These are phyloP conservation scores for Pseudeuparius sepicola DNA, from an alignment of 2,888 invertebrate genomes.

Conservation along the genomic window DNA sequence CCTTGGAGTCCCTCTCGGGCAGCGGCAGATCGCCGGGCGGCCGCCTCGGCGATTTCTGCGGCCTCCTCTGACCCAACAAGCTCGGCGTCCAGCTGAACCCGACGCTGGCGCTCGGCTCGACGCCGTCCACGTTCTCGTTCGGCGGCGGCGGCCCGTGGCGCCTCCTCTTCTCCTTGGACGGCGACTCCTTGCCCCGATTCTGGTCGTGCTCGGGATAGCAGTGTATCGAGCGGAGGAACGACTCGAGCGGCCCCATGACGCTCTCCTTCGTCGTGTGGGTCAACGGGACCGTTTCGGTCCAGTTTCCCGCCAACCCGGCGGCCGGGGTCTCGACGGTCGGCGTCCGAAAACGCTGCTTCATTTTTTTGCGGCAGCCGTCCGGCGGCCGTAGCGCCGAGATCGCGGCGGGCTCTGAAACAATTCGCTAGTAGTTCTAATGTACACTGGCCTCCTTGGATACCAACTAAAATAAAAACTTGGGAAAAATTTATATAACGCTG, in stretches of 20 bases:
- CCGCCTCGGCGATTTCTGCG: slow-evolving; percentile 26
- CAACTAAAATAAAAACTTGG: too few species aligned
- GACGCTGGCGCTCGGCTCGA: slow-evolving; percentile 28
- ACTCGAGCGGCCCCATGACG: slow-evolving; percentile 36
- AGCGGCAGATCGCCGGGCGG: slow-evolving; percentile 27
- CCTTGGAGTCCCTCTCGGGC: slow-evolving; percentile 34
- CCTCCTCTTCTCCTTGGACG: neutral
- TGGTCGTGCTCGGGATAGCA: slow-evolving; percentile 37
- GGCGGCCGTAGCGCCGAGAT: slow-evolving; percentile 9
- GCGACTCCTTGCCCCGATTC: slow-evolving; percentile 23
- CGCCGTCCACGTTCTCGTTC: slow-evolving; percentile 27
- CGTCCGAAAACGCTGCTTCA: slow-evolving; percentile 26
- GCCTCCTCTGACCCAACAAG: slow-evolving; percentile 31
- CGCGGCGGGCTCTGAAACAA: too few species aligned
- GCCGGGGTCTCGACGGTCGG: slow-evolving; percentile 18
- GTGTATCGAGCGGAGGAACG: slow-evolving; percentile 35
- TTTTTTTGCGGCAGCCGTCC: slow-evolving; percentile 22
- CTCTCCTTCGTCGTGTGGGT: slow-evolving; percentile 27
- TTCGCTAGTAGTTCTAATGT: too few species aligned
- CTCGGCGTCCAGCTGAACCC: slow-evolving; percentile 39
- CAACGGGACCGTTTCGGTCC: slow-evolving; percentile 32
- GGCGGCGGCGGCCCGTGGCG: slow-evolving; percentile 26
- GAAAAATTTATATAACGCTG: too few species aligned
- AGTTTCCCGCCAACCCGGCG: slow-evolving; percentile 20
- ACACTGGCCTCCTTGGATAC: too few species aligned